Base-by-base conservation (phyloP, 2,797 vertebrate species). In the Jordanella pulchra region DNA sequence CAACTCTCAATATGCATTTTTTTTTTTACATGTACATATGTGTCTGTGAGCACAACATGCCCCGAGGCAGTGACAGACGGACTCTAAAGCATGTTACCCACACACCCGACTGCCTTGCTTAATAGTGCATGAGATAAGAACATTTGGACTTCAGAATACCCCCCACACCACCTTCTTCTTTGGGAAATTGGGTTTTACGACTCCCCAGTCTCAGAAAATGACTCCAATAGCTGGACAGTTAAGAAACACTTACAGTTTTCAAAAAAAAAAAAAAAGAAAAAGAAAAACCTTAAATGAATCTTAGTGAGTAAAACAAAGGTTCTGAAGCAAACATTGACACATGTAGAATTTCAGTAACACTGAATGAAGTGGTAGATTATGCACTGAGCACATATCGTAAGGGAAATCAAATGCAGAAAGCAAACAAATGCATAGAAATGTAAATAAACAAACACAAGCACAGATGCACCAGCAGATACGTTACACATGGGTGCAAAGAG, bases 91-190 rank as follows among this genome's bases (percentile, higher is more conserved):
- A 85, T 77, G 88, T 89, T 90, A 87, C 89, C 82, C 88, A 92
- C 89, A 93, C 89, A 92, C 90, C 84, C 87, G 85, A 87, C 91
- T 92, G 92, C 91, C 89, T 89, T 78, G 87, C 92, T 93, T 94
- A 94, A 94, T 92, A 92, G 92, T 92, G 92, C 92, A 93, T 94
- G 90, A 94, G 92, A 94, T 93, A 93, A 93, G 91, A 93, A 91
- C 91, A 91, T 93, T 94, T 93, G 87, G 93, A 91, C 89, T 91
- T 92, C 81, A 88, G 90, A 89, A 92, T 82, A 56, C 69, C 64
- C 73, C 47, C 76, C 75, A 69, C 72, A 63, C 60, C 75, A 76
- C 84, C 61, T 65, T 69, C 73, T 83, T 89, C 78, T 86, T 88
- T 88, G 86, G 91, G 91, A 92, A 91, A 91, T 92, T 89, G 86